These are phyloP conservation scores for Augochlora pura DNA, from an alignment of 1,140 invertebrate genomes.

Conservation along the genomic window DNA sequence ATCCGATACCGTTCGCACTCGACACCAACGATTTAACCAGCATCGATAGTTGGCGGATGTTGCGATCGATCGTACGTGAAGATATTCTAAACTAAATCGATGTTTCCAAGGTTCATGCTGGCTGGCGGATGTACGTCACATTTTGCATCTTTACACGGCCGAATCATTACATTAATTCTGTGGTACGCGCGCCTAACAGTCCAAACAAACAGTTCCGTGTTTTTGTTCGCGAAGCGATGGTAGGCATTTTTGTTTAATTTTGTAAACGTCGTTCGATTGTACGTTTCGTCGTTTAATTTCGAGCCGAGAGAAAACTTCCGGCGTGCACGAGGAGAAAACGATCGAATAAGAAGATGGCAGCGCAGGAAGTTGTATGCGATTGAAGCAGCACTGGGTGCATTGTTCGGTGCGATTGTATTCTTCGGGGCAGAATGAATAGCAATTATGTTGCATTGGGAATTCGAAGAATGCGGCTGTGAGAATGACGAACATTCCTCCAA, in stretches of 20 bases:
- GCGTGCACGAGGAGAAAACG: background rate
- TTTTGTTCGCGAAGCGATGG: background rate
- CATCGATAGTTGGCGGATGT: slow-evolving; percentile 47
- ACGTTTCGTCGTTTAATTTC: background rate
- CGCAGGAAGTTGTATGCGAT: slow-evolving; percentile 14
- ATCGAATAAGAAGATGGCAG: slow-evolving; percentile 38
- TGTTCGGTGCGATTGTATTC: slow-evolving; percentile 44
- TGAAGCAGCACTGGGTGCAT: slow-evolving; percentile 14
- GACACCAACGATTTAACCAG: slow-evolving; percentile 8
- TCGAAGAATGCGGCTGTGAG: slow-evolving; percentile 23
- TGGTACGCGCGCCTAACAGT: background rate
- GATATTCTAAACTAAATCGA: slow-evolving; percentile 56
- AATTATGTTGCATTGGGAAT: slow-evolving; percentile 11
- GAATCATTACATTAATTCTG: slow-evolving; percentile 16
- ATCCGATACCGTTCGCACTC: background rate
- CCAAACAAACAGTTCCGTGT: background rate
- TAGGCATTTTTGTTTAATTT: no score
- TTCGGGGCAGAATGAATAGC: slow-evolving; percentile 8
- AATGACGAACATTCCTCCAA: background rate
- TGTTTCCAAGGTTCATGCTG: slow-evolving; percentile 32
- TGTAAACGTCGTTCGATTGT: background rate
- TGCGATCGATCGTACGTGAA: slow-evolving; percentile 59
- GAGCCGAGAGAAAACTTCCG: no score
- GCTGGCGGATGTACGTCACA: slow-evolving; percentile 39
- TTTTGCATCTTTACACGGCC: slow-evolving; percentile 8